These are phyloP conservation scores for Halcyon senegalensis DNA, from an alignment of 2,113 vertebrate species.

Conservation along the genomic window DNA sequence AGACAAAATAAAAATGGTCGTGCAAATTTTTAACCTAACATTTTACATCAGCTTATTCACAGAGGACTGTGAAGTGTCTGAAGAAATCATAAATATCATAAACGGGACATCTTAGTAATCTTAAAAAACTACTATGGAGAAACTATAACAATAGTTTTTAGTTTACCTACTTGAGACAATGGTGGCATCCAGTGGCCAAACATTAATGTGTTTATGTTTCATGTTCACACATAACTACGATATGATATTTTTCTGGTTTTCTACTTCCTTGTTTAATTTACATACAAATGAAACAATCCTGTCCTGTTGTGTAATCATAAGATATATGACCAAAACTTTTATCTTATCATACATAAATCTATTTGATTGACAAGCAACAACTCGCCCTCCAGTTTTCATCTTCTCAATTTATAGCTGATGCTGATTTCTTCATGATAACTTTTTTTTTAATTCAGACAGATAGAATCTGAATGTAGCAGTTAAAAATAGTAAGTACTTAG, in stretches of 20 bases:
- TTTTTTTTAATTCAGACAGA: background rate
- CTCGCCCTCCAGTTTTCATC: background rate
- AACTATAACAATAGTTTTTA: background rate
- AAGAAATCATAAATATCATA: background rate
- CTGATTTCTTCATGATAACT: background rate
- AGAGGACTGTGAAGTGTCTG: background rate
- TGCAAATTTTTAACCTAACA: background rate
- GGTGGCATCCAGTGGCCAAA: slow-evolving; percentile 66
- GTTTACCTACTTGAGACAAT: slow-evolving; percentile 43
- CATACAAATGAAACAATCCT: background rate
- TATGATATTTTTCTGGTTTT: background rate
- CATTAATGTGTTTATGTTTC: background rate
- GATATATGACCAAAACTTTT: background rate
- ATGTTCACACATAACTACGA: background rate
- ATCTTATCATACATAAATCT: background rate
- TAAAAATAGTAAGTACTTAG: background rate
- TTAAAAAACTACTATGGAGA: background rate
- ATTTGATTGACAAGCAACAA: background rate
- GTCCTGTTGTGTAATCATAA: background rate
- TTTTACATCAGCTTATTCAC: background rate
- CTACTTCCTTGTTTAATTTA: background rate
- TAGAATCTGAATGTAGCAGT: background rate
- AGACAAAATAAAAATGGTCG: background rate
- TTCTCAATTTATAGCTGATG: background rate
- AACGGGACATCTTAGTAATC: background rate